These are phyloP conservation scores for Gryon sp. DNA, from an alignment of 1,140 invertebrate genomes.

Conservation along the genomic window DNA sequence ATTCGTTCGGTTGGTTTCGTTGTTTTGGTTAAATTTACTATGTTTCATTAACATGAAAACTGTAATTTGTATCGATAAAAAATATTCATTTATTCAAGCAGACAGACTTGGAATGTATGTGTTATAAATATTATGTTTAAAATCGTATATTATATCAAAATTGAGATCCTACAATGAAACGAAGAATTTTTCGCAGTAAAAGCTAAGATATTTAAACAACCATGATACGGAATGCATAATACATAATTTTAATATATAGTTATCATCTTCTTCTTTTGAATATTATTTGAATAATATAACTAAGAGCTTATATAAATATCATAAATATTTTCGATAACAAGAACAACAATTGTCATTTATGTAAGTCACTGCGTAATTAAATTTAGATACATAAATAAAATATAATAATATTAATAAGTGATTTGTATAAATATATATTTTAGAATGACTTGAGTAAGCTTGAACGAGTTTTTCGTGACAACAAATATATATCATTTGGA, in stretches of 20 bases:
- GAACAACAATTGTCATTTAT: slow-evolving; percentile 1
- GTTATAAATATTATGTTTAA: not conserved
- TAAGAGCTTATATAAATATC: not conserved
- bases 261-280: no score
- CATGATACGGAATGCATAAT: no score
- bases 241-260: no score
- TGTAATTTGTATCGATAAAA: slow-evolving; percentile 10
- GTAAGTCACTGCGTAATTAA: not conserved
- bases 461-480: not conserved
- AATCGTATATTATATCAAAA: slow-evolving; percentile 9
- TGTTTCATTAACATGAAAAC: slow-evolving; percentile 8
- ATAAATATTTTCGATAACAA: slow-evolving; percentile 8
- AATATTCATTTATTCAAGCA: slow-evolving; percentile 10
- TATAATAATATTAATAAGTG: not conserved
- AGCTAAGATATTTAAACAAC: not conserved
- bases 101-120: slow-evolving; percentile 20
- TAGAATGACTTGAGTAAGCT: slow-evolving; percentile 5
- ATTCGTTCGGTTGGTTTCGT: slow-evolving; percentile 22
- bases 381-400: slow-evolving; percentile 12
- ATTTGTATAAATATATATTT: slow-evolving; percentile 6
- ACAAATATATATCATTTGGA: not conserved
- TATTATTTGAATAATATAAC: no score
- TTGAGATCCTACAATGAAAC: not conserved
- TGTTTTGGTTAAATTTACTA: slow-evolving; percentile 10
- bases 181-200: not conserved